phyloP scores from a whole-genome alignment of 2,797 vertebrate species.

The Danio tinwini region DNA sequence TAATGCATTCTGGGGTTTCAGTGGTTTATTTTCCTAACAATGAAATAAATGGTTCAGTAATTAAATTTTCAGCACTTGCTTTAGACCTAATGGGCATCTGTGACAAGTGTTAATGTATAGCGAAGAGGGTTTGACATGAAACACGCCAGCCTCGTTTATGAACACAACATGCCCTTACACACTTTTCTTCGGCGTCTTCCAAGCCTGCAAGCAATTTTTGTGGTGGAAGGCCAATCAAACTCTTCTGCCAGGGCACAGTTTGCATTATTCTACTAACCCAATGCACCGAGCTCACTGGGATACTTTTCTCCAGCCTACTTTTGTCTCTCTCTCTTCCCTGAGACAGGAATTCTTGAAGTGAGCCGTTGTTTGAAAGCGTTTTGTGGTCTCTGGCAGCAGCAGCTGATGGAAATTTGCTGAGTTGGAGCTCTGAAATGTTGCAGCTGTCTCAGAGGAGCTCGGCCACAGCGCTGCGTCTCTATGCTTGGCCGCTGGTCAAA shows the following conservation, averaged over 20 bases:
- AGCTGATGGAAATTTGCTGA: conserved; percentile 94
- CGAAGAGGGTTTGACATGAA: conserved; percentile 84
- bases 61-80: conserved; percentile 90
- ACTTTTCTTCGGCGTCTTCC: conserved; percentile 40
- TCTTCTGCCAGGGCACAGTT: conserved; percentile 87
- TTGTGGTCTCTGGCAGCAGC: conserved; percentile 92
- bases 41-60: conserved; percentile 97
- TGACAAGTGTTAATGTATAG: conserved; percentile 97
- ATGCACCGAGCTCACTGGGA: conserved; percentile 80
- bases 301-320: conserved; percentile 71
- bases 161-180: conserved; percentile 1
- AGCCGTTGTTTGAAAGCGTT: conserved; percentile 91
- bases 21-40: conserved; percentile 98
- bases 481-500: conserved; percentile 80
- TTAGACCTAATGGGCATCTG: conserved; percentile 90
- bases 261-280: conserved; percentile 92
- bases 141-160: conserved; percentile 81
- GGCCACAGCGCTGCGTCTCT: conserved; percentile 76
- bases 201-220: conserved; percentile 93
- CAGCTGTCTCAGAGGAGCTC: conserved; percentile 89
- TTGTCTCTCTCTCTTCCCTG: conserved; percentile 29
- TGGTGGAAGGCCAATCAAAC: conserved; percentile 82
- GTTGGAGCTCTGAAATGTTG: conserved; percentile 91
- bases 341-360: conserved; percentile 81
- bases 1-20: conserved; percentile 93